Conservation (phyloP, 2,888 invertebrate genomes). For the Limnephilus rhombicus region DNA sequence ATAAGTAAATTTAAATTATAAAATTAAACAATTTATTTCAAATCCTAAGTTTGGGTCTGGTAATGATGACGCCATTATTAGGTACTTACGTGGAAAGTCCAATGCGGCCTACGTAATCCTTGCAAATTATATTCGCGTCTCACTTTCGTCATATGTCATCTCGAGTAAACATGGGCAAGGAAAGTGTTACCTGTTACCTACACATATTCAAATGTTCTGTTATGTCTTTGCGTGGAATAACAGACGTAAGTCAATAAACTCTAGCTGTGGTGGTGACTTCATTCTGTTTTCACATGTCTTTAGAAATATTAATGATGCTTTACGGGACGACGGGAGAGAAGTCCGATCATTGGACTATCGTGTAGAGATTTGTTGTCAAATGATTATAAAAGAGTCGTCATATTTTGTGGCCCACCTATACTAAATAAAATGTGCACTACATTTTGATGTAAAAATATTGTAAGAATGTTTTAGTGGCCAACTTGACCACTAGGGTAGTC, state of each 20-base stretch:
- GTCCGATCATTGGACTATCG: no score
- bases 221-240: neutral
- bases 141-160: slow-evolving; percentile 54
- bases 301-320: no score
- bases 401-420: no score
- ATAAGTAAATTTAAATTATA: no score
- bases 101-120: slow-evolving; percentile 45
- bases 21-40: no score
- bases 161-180: slow-evolving; percentile 46
- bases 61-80: slow-evolving; percentile 37
- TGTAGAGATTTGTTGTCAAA: no score
- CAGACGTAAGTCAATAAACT: slow-evolving; percentile 25
- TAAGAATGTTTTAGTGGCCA: no score
- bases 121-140: slow-evolving; percentile 31
- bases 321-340: no score
- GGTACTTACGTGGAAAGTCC: slow-evolving; percentile 32
- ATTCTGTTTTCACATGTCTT: neutral
- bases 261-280: neutral
- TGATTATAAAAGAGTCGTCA: no score
- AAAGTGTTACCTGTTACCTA: slow-evolving; percentile 35
- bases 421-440: no score
- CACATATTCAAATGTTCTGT: neutral
- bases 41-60: neutral
- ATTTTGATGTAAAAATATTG: no score
- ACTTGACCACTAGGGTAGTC: no score